Conservation (phyloP, 1,140 invertebrate genomes). For the Probaryconus sp. region DNA sequence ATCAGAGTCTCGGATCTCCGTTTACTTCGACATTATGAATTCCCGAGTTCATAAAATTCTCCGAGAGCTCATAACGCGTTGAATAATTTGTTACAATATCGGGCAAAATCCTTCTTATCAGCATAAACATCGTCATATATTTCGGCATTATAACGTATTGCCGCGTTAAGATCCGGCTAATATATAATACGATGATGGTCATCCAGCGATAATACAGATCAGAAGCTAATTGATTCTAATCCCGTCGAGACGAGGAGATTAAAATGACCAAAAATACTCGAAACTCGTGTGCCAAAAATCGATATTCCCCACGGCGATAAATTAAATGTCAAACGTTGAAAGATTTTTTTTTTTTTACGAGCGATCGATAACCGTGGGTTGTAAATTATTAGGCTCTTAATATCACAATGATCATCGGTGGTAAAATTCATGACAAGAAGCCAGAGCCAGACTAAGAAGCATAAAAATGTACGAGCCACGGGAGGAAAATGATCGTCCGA, state of each 20-base stretch:
- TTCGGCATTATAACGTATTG: slow-evolving; percentile 30
- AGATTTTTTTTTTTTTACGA: slow-evolving; percentile 9
- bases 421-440: slow-evolving; percentile 52
- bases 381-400: slow-evolving; percentile 47
- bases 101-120: slow-evolving; percentile 41
- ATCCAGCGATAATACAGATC: slow-evolving; percentile 45
- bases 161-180: slow-evolving; percentile 2
- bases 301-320: slow-evolving; percentile 25
- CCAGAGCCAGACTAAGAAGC: background rate
- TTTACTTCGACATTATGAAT: no score
- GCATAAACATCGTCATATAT: no score
- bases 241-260: slow-evolving; percentile 21
- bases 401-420: slow-evolving; percentile 42
- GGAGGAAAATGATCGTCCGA: slow-evolving; percentile 53
- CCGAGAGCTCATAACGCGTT: no score
- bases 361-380: slow-evolving; percentile 32
- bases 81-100: slow-evolving; percentile 39
- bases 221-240: slow-evolving; percentile 55
- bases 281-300: slow-evolving; percentile 35
- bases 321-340: slow-evolving; percentile 33
- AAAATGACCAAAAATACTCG: slow-evolving; percentile 18
- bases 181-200: no score
- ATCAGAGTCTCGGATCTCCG: no score
- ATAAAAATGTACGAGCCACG: slow-evolving; percentile 44
- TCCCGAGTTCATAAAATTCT: no score